A percentile compares a stretch with the other conserved stretches of the same genome.
Conservation (phyloP, 2,797 vertebrate genomes). For the Urocyon cinereoargenteus region DNA sequence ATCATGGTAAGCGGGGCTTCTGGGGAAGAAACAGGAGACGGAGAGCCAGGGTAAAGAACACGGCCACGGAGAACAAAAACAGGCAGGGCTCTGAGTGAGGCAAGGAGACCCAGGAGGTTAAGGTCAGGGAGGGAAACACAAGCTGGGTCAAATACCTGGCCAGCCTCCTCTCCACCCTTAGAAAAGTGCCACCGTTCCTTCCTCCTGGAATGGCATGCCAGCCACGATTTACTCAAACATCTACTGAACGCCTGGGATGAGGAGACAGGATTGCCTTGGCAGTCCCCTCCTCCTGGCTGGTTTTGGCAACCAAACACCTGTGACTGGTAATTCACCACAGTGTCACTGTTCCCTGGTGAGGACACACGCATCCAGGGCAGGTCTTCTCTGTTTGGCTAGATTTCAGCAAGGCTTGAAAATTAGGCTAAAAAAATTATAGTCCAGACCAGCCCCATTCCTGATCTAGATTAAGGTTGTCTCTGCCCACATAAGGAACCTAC, state of each 20-base stretch:
- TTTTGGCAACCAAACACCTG: neutral
- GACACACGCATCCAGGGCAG: no score
- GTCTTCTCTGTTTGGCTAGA: neutral
- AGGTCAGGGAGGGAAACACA: no score
- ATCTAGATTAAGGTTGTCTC: neutral
- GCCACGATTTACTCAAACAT: neutral
- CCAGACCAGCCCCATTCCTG: neutral
- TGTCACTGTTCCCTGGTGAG: neutral
- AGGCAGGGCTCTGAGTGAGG: neutral
- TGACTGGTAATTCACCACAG: fast-evolving
- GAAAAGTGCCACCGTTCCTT: fast-evolving
- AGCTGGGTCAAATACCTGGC: no score
- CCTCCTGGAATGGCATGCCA: neutral
- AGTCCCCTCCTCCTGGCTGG: neutral
- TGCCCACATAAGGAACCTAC: neutral
- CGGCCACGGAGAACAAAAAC: neutral
- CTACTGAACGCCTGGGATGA: fast-evolving
- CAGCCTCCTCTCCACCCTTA: neutral
- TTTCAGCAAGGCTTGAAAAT: neutral
- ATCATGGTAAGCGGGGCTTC: neutral
- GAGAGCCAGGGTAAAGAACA: neutral
- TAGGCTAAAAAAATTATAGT: neutral
- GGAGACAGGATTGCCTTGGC: neutral
- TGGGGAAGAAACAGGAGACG: neutral
- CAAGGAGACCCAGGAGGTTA: neutral